phyloP scores from a whole-genome alignment of 2,888 invertebrate genomes.

The Marronus borbonicus region DNA sequence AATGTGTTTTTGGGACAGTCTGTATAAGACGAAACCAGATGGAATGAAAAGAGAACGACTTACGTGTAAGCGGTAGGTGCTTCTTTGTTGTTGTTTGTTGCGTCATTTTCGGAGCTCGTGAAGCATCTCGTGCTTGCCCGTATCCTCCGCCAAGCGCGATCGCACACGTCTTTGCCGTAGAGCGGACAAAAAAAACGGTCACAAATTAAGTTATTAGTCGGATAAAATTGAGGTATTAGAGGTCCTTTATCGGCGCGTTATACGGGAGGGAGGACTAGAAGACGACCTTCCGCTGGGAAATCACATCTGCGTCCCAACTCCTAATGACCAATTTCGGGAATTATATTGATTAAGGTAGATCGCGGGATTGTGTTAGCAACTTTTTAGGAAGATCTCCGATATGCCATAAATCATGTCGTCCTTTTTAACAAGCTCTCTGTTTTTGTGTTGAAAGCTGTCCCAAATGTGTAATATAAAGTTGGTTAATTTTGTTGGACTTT shows the following conservation, averaged over 20 bases:
- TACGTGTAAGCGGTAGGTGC: slow-evolving; percentile 28
- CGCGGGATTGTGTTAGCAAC: slow-evolving; percentile 6
- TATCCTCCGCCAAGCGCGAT: slow-evolving; percentile 1
- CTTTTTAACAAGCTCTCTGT: not conserved
- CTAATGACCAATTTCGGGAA: slow-evolving; percentile 40
- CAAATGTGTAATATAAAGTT: too few species aligned
- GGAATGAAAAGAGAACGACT: not conserved
- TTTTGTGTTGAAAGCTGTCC: not conserved
- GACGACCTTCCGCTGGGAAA: slow-evolving; percentile 16
- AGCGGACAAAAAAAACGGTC: not conserved
- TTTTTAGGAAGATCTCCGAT: slow-evolving; percentile 1
- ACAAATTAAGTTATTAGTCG: slow-evolving; percentile 46
- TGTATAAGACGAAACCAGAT: not conserved
- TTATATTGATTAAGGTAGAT: slow-evolving; percentile 36
- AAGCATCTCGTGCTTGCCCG: not conserved
- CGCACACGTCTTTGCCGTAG: not conserved
- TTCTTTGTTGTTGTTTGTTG: slow-evolving; percentile 34
- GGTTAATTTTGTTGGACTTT: too few species aligned
- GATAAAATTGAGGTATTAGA: slow-evolving; percentile 44
- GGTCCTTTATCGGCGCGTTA: slow-evolving; percentile 19
- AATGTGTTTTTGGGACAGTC: too few species aligned
- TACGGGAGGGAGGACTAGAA: not conserved
- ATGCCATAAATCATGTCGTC: not conserved
- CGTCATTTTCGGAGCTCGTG: slow-evolving; percentile 17
- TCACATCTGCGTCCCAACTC: slow-evolving; percentile 28